Conservation (phyloP, 2,113 vertebrate genomes). For the Theropithecus gelada region DNA sequence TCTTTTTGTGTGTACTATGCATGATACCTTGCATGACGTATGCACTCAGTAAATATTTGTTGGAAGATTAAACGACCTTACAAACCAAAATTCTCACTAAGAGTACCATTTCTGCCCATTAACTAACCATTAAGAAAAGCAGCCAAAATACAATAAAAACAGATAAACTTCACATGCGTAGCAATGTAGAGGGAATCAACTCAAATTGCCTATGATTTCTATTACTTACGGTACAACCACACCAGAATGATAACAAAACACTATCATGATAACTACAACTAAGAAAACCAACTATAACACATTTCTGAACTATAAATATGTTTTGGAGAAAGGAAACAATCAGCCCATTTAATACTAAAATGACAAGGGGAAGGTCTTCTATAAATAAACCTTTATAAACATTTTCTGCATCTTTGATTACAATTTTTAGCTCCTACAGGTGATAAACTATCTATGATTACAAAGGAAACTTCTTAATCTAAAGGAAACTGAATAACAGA, state of each 20-base stretch:
- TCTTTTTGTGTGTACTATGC: not conserved
- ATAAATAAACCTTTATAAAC: constrained; percentile 5
- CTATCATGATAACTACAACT: not conserved
- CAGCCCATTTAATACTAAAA: not conserved
- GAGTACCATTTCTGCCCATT: not conserved
- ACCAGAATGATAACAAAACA: not conserved
- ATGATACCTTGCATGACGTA: not conserved
- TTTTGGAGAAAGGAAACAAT: not conserved
- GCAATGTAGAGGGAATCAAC: not conserved
- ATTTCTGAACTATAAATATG: not conserved
- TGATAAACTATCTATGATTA: not conserved
- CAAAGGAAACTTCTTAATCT: not conserved
- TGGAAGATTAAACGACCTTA: not conserved
- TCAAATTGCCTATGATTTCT: not conserved
- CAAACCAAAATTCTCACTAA: not conserved
- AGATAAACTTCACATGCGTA: not conserved
- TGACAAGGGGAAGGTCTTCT: not conserved
- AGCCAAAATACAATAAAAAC: not conserved
- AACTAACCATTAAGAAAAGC: not conserved
- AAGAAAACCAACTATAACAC: not conserved
- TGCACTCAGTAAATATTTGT: not conserved
- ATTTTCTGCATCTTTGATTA: not conserved
- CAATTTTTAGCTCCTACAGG: not conserved
- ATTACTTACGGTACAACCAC: not conserved
- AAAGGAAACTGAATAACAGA: constrained; percentile 32